Evolutionary conservation across 2,113 vertebrate species (phyloP).

Genomic region (Pitta sordida): DNA sequence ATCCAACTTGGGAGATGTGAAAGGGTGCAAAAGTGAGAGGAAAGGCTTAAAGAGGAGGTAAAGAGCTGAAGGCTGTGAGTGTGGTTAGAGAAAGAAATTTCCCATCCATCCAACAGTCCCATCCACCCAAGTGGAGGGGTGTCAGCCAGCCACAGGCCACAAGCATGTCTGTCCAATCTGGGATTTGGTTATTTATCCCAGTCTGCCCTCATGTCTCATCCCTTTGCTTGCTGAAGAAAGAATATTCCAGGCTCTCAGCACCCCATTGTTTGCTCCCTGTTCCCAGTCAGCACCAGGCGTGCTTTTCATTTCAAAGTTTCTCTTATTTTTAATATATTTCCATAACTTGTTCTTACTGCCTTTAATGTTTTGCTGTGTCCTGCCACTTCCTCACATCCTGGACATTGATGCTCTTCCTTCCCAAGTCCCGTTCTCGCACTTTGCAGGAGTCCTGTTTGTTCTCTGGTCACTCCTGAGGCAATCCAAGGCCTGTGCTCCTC

Average conservation of each 20-base stretch:
- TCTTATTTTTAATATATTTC: constrained; percentile 26
- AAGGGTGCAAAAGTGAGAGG: neutral
- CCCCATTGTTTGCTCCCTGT: neutral
- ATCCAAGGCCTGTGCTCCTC: neutral
- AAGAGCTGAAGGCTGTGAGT: neutral
- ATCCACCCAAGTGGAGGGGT: neutral
- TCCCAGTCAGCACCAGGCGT: neutral
- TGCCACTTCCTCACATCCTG: neutral
- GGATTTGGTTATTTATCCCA: fast-evolving
- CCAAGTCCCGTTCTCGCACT: neutral
- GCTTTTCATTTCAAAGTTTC: neutral
- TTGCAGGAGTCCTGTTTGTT: neutral
- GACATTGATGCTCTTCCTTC: neutral
- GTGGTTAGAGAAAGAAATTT: neutral
- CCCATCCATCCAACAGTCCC: neutral
- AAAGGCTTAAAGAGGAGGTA: neutral
- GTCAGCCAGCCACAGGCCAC: neutral
- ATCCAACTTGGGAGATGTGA: neutral
- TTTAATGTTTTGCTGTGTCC: neutral
- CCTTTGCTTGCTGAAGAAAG: neutral
- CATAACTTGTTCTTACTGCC: constrained; percentile 14
- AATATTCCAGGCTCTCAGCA: neutral
- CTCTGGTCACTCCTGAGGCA: neutral
- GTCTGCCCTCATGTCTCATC: neutral
- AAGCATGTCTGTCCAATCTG: neutral